Evolutionary conservation across 1,140 invertebrate species (phyloP), one percentile per base, ranked within the genome.

Genomic region (Adelges cooleyi): DNA sequence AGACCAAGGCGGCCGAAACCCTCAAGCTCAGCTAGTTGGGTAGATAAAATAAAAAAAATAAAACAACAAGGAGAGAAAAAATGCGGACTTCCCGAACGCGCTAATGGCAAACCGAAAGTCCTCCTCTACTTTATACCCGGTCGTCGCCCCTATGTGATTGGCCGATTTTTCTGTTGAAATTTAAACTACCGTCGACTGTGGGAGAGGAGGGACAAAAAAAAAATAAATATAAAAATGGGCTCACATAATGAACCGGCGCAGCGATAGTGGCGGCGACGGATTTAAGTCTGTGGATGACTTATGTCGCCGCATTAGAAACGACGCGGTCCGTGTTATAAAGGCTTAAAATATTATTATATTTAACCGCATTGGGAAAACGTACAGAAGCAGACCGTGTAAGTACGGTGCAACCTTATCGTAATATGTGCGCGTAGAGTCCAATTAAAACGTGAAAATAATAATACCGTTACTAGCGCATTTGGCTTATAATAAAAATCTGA

Each of bases 101-200:
- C 56, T 62, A 62, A 62, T 48, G 56, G 56, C 40, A 33, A 62
- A 62, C 56, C 42, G 18, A 62, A 62, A 48, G 23, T 48, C 56
- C n/a, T n/a, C 56, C 40, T 46, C 38, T 25, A 22, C 25, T 48
- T n/a, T n/a, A n/a, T n/a, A 48, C 42, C 46, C 44, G 42, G 44
- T 62, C 56, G 42, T 48, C 42, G 23, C 15, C n/a, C n/a, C n/a
- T n/a, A n/a, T n/a, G n/a, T n/a, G 38, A 17, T 62, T 29, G 18
- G 25, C 25, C 25, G 42, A 48, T 62, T 62, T 62, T 62, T 46
- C 42, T 46, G 42, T 62, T 62, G 17, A 59, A 62, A 46, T 62
- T 46, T 27, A 62, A 62, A 62, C 42, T 33, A 62, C 56, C 56
- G 25, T 13, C n/a, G n/a, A n/a, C n/a, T n/a, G n/a, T n/a, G n/a